Evolutionary conservation across 2,797 vertebrate species (phyloP).

Genomic region (Acestrorhynchus altus): DNA sequence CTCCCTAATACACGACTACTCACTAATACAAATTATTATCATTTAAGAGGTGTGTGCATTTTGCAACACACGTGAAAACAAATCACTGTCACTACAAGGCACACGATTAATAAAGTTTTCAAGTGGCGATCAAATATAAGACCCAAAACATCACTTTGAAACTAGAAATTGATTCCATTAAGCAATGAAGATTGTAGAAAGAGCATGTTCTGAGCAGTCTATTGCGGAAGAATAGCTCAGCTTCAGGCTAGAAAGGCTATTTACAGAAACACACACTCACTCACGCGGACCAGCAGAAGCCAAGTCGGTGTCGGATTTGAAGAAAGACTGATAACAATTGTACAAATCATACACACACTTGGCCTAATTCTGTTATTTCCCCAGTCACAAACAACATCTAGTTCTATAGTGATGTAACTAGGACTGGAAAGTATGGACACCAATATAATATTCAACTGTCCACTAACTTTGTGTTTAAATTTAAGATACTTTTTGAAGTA

Average conservation of each 20-base stretch:
- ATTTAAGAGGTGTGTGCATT: neutral
- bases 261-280: conserved; percentile 56
- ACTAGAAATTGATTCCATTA: conserved; percentile 10
- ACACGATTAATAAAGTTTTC: conserved; percentile 8
- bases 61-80: neutral
- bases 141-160: conserved; percentile 35
- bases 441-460: too few species aligned
- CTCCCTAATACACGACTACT: conserved; percentile 50
- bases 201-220: conserved; percentile 37
- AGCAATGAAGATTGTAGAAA: conserved; percentile 27
- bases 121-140: conserved; percentile 27
- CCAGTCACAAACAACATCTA: neutral
- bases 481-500: too few species aligned
- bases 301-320: conserved; percentile 24
- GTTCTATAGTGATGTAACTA: neutral
- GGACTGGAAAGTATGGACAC: neutral
- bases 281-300: conserved; percentile 49
- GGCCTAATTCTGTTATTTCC: conserved; percentile 18
- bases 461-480: too few species aligned
- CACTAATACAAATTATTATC: conserved; percentile 15
- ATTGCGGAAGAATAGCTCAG: conserved; percentile 44
- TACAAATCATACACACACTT: conserved; percentile 5
- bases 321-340: conserved; percentile 25
- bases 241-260: conserved; percentile 57
- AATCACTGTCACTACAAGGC: conserved; percentile 18